phyloP scores from a whole-genome alignment of 2,113 vertebrate genomes.

The Corythornis madagascariensis region DNA sequence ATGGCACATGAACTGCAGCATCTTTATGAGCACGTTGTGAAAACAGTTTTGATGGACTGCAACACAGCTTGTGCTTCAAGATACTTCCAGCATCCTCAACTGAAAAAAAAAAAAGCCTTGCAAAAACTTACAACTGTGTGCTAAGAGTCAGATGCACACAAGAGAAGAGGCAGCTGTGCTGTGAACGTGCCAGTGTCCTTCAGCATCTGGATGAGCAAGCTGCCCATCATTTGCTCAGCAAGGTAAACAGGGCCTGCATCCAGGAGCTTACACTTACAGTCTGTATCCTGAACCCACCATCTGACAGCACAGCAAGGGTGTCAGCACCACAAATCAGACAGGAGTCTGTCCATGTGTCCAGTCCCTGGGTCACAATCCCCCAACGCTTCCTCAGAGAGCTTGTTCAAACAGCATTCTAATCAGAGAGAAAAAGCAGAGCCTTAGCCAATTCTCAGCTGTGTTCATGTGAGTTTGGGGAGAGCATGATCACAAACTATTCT shows the following conservation, averaged over 20 bases:
- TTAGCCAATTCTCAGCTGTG: neutral
- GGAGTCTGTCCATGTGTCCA: neutral
- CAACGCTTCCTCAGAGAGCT: neutral
- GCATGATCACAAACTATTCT: fast-evolving
- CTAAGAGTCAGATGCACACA: neutral
- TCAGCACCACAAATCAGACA: neutral
- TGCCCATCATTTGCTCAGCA: neutral
- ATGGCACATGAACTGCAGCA: neutral
- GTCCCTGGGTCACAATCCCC: neutral
- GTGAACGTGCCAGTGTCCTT: neutral
- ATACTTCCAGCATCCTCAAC: neutral
- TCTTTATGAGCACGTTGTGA: neutral
- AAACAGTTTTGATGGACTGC: neutral
- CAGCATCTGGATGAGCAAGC: neutral
- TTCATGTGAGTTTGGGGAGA: neutral
- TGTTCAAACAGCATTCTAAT: neutral
- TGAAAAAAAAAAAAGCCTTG: neutral
- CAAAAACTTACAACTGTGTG: neutral
- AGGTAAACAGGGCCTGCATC: neutral
- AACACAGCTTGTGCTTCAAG: neutral
- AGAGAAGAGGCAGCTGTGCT: neutral
- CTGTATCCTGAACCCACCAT: neutral
- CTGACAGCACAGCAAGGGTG: neutral
- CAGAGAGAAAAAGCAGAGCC: neutral
- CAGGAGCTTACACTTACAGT: neutral